Evolutionary conservation across 1,140 invertebrate genomes (phyloP).

Genomic region (Tenebrio molitor): DNA sequence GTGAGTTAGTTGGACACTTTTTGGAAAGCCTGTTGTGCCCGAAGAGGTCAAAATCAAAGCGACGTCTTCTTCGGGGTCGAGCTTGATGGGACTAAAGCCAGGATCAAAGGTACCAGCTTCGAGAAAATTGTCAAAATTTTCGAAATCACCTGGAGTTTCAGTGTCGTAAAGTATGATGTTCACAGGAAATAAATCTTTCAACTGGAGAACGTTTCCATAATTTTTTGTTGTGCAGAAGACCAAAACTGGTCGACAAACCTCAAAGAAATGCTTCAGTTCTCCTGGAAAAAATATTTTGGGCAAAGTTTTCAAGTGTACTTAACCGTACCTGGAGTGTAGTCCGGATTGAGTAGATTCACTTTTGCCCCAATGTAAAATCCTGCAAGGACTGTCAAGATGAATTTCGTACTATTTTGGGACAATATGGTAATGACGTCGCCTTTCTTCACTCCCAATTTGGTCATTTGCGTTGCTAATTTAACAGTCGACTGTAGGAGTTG

Average conservation of each 20-base stretch:
- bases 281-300: background rate
- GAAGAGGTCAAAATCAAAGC: conserved; percentile 19
- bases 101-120: background rate
- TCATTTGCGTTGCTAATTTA: background rate
- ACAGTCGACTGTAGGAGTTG: background rate
- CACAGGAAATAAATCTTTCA: no score
- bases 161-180: no score
- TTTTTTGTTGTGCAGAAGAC: background rate
- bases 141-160: background rate
- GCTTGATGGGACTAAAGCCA: background rate
- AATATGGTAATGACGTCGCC: conserved; percentile 11
- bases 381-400: background rate
- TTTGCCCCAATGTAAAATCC: conserved; percentile 15
- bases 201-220: no score
- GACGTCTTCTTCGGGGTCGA: background rate
- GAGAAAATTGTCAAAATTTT: background rate
- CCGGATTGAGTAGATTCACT: conserved; percentile 5
- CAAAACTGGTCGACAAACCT: background rate
- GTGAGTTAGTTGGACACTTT: conserved; percentile 2
- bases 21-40: conserved; percentile 6
- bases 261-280: background rate
- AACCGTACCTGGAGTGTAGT: conserved; percentile 6
- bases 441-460: background rate
- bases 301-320: background rate
- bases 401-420: conserved; percentile 13